These are phyloP conservation scores for Chelidonichthys spinosus DNA, from an alignment of 2,797 vertebrate genomes.

Conservation along the genomic window DNA sequence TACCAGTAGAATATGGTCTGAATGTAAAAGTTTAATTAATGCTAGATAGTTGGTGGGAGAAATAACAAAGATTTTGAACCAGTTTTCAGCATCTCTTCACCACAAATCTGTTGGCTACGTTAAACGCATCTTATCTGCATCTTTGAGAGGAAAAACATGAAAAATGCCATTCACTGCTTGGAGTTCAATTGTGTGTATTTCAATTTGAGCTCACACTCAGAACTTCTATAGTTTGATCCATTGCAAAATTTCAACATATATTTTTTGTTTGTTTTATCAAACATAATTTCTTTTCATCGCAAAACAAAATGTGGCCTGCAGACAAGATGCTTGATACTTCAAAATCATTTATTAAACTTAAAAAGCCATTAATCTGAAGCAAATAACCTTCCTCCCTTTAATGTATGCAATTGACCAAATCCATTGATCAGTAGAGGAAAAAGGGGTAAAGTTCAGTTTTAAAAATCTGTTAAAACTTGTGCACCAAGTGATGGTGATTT, in stretches of 20 bases:
- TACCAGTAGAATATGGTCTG: too few species aligned
- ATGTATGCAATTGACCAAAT: background rate
- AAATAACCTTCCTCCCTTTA: background rate
- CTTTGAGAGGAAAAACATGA: too few species aligned
- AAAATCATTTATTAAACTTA: slow-evolving; percentile 9
- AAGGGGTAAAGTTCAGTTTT: background rate
- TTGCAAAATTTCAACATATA: background rate
- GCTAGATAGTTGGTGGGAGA: too few species aligned
- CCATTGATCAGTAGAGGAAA: background rate
- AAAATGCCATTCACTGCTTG: too few species aligned
- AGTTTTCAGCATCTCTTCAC: too few species aligned
- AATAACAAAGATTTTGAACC: too few species aligned
- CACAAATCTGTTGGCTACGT: too few species aligned
- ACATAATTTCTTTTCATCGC: background rate
- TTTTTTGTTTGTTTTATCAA: background rate
- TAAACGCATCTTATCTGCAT: too few species aligned
- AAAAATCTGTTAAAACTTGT: background rate
- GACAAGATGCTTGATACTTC: background rate
- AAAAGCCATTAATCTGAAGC: background rate
- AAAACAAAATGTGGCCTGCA: background rate
- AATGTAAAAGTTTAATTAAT: too few species aligned
- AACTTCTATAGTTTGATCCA: background rate
- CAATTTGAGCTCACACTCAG: rapidly evolving
- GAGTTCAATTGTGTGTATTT: background rate
- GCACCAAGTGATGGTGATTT: background rate